Evolutionary conservation across 1,140 invertebrate genomes (phyloP).

Genomic region (Drosophila nigrodunni): DNA sequence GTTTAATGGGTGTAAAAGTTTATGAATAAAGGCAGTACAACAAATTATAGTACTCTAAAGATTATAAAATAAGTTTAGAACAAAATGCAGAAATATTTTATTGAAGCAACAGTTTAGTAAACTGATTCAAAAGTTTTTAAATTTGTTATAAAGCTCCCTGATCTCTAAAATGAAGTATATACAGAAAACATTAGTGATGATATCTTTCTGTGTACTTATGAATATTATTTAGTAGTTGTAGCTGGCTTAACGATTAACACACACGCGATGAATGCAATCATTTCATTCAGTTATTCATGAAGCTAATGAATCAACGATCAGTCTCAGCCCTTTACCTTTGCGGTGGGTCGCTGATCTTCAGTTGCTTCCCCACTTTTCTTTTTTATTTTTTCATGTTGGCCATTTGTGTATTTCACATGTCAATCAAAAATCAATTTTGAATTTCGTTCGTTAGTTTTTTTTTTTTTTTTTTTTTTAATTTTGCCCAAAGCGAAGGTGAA

Average conservation of each 20-base stretch:
- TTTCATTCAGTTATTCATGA: slow-evolving; percentile 17
- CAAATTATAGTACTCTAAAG: no score
- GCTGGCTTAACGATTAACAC: slow-evolving; percentile 18
- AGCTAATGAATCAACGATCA: slow-evolving; percentile 34
- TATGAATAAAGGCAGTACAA: no score
- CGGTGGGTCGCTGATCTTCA: slow-evolving; percentile 27
- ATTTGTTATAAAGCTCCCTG: no score
- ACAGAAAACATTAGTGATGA: no score
- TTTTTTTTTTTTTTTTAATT: no score
- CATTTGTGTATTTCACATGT: slow-evolving; percentile 78
- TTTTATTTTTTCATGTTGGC: slow-evolving; percentile 21
- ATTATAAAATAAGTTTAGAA: no score
- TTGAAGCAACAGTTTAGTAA: no score
- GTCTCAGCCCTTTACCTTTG: slow-evolving; percentile 4
- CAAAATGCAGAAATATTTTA: no score
- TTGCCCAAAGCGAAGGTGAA: slow-evolving; percentile 49
- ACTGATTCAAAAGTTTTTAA: no score
- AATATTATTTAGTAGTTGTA: slow-evolving; percentile 2
- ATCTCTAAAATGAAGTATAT: no score
- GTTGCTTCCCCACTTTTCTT: background rate
- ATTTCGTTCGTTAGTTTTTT: slow-evolving; percentile 47
- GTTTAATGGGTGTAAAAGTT: no score
- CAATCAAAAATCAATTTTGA: slow-evolving; percentile 76
- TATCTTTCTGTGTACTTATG: background rate
- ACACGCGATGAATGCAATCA: slow-evolving; percentile 47